Conservation (phyloP, 2,113 vertebrate genomes). For the Amia ocellicauda region DNA sequence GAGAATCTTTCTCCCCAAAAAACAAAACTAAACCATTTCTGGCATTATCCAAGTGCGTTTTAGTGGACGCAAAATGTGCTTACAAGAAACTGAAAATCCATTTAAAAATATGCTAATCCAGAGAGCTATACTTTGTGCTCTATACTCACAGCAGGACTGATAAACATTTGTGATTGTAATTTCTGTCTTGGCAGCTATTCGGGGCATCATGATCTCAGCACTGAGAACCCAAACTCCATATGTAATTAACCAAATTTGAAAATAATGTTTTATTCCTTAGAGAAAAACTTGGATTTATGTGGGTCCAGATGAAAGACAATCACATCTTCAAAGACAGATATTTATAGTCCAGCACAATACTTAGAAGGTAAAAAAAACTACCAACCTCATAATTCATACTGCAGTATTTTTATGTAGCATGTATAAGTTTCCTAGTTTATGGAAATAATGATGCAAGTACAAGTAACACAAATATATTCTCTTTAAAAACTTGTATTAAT, state of each 20-base stretch:
- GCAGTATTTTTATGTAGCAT: not conserved
- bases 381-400: slow-evolving; percentile 6
- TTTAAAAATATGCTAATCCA: not conserved
- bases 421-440: no score
- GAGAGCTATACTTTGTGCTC: no score
- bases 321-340: slow-evolving; percentile 17
- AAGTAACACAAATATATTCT: not conserved
- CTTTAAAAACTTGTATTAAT: not conserved
- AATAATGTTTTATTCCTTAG: slow-evolving; percentile 7
- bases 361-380: slow-evolving; percentile 1
- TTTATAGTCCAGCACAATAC: slow-evolving; percentile 18
- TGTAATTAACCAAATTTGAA: slow-evolving; percentile 14
- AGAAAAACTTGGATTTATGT: slow-evolving; percentile 8
- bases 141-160: not conserved
- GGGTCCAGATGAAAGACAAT: slow-evolving; percentile 9
- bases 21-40: not conserved
- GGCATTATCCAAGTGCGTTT: not conserved
- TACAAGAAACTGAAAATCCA: not conserved
- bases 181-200: not conserved
- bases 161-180: not conserved
- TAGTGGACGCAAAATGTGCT: no score
- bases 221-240: not conserved
- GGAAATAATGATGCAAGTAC: no score
- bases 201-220: not conserved
- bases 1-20: not conserved